These are phyloP conservation scores for Malacoraja senta DNA, from an alignment of 2,797 vertebrate genomes.

Conservation along the genomic window DNA sequence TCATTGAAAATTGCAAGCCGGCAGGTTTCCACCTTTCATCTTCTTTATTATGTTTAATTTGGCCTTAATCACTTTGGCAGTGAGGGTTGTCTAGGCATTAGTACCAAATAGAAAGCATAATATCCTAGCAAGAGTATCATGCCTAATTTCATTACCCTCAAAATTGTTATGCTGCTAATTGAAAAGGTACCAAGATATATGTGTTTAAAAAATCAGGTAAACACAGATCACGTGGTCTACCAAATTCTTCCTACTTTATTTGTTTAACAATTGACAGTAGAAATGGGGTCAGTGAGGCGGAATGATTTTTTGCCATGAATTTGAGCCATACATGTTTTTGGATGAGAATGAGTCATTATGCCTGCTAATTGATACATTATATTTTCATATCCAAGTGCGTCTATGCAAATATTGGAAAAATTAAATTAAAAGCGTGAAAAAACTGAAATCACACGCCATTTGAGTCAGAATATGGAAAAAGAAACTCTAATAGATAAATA, in stretches of 20 bases:
- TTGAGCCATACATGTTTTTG: not conserved
- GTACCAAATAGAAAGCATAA: not conserved
- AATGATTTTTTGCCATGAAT: not conserved
- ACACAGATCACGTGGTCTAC: not conserved
- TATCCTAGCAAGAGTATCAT: not conserved
- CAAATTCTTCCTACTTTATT: not conserved
- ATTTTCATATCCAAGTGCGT: not conserved
- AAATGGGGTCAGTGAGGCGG: not conserved
- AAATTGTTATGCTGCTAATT: not conserved
- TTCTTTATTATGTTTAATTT: not conserved
- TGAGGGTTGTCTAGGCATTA: not conserved
- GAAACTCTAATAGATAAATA: not conserved
- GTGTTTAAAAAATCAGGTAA: not conserved
- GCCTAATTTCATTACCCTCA: not conserved
- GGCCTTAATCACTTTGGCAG: not conserved
- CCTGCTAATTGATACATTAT: not conserved
- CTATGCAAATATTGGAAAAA: not conserved
- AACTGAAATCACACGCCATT: not conserved
- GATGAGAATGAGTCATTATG: not conserved
- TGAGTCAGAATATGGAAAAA: not conserved
- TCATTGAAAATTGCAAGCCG: constrained; percentile 20
- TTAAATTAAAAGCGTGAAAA: not conserved
- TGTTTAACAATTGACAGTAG: not conserved
- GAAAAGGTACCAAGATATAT: not conserved
- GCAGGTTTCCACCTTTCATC: not conserved